Evolutionary conservation across 2,113 vertebrate genomes (phyloP).

Genomic region (Melierax canorus): DNA sequence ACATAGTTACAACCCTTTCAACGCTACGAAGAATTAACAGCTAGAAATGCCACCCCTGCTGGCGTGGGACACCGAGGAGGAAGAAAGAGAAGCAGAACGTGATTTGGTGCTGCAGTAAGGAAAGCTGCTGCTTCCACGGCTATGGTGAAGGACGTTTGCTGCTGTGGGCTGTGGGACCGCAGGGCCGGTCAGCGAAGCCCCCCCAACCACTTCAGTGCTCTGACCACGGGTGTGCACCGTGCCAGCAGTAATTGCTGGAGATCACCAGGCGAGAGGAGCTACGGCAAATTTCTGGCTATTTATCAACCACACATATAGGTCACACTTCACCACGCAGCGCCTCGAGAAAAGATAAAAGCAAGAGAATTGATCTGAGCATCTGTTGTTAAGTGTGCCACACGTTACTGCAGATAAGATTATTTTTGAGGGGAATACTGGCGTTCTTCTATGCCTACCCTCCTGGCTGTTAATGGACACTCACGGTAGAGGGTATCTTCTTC

Average conservation of each 20-base stretch:
- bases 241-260: neutral
- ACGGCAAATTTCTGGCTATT: neutral
- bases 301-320: neutral
- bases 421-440: neutral
- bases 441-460: neutral
- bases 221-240: neutral
- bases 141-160: rapidly evolving
- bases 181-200: neutral
- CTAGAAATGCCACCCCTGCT: neutral
- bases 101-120: neutral
- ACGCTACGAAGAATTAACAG: neutral
- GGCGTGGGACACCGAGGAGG: neutral
- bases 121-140: neutral
- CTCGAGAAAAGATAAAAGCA: neutral
- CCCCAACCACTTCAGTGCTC: neutral
- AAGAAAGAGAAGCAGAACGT: neutral
- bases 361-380: neutral
- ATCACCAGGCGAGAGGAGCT: neutral
- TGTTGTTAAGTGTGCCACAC: neutral
- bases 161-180: rapidly evolving
- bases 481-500: rapidly evolving
- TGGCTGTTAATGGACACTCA: neutral
- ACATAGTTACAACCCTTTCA: neutral
- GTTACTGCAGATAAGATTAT: neutral
- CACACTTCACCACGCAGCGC: neutral